Conservation (phyloP, 2,888 invertebrate genomes). For the Phalera bucephala region DNA sequence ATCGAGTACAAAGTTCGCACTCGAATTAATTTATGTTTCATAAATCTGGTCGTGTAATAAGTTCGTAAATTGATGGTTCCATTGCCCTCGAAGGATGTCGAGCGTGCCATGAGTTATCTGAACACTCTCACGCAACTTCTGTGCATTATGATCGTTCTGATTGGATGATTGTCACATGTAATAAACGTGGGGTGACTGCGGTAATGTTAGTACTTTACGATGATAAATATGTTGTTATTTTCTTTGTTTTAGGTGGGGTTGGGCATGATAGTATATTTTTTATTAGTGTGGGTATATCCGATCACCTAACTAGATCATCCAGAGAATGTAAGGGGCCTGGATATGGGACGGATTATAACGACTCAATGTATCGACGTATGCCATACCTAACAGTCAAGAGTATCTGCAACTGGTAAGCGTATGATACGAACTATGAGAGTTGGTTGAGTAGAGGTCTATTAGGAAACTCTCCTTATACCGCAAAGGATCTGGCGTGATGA, state of each 20-base stretch:
- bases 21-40: slow-evolving; percentile 32
- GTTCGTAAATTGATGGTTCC: slow-evolving; percentile 50
- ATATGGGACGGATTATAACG: too few species aligned
- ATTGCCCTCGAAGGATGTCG: slow-evolving; percentile 52
- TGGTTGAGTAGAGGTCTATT: too few species aligned
- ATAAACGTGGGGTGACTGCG: slow-evolving; percentile 34
- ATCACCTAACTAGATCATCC: too few species aligned
- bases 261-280: not conserved
- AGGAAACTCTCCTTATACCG: too few species aligned
- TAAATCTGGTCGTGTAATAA: slow-evolving; percentile 37
- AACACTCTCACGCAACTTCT: slow-evolving; percentile 57
- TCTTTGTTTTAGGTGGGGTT: not conserved
- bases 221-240: not conserved
- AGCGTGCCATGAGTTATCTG: slow-evolving; percentile 44
- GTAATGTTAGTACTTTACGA: slow-evolving; percentile 15
- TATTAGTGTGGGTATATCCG: not conserved
- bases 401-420: too few species aligned
- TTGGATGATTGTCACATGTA: slow-evolving; percentile 60
- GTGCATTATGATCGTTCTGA: slow-evolving; percentile 54
- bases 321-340: too few species aligned
- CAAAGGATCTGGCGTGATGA: too few species aligned
- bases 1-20: too few species aligned
- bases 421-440: not conserved
- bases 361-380: too few species aligned
- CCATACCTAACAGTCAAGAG: too few species aligned